Conservation (phyloP, 1,140 invertebrate genomes). For the Sminthurinus signatus region DNA sequence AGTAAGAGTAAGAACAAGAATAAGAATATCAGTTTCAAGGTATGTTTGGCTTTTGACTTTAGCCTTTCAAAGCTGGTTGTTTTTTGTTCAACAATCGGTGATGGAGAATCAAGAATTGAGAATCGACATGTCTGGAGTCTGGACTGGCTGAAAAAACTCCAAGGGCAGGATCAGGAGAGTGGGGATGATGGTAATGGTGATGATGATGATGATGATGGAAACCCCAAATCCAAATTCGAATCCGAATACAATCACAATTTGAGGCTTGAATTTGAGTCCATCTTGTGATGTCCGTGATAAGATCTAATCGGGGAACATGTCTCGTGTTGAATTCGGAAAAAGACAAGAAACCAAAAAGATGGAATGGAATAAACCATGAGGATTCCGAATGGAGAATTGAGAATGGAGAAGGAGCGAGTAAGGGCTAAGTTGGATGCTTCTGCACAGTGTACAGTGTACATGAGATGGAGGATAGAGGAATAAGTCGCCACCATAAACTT, state of each 20-base stretch:
- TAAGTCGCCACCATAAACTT: slow-evolving; percentile 17
- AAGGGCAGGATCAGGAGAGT: neutral
- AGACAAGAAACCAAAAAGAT: neutral
- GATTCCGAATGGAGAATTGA: no score
- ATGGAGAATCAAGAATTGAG: slow-evolving; percentile 12
- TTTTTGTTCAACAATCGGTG: no score
- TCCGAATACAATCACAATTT: slow-evolving; percentile 24
- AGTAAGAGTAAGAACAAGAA: slow-evolving; percentile 25
- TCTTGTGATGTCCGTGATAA: no score
- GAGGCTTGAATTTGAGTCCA: slow-evolving; percentile 20
- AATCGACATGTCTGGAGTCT: neutral
- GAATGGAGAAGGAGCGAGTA: no score
- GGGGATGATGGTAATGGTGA: slow-evolving; percentile 23
- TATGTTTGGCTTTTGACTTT: no score
- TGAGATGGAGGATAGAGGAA: no score
- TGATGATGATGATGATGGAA: slow-evolving; percentile 19
- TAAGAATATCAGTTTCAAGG: no score
- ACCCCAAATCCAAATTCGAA: slow-evolving; percentile 22
- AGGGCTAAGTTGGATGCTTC: no score
- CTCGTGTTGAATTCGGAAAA: slow-evolving; percentile 11
- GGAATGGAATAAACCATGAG: slow-evolving; percentile 7
- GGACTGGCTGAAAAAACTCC: neutral
- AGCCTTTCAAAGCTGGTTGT: no score
- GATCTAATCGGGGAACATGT: slow-evolving; percentile 23
- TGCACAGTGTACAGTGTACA: no score